These are phyloP conservation scores for Platycnemis pennipes DNA, from an alignment of 2,888 invertebrate genomes.

Conservation along the genomic window DNA sequence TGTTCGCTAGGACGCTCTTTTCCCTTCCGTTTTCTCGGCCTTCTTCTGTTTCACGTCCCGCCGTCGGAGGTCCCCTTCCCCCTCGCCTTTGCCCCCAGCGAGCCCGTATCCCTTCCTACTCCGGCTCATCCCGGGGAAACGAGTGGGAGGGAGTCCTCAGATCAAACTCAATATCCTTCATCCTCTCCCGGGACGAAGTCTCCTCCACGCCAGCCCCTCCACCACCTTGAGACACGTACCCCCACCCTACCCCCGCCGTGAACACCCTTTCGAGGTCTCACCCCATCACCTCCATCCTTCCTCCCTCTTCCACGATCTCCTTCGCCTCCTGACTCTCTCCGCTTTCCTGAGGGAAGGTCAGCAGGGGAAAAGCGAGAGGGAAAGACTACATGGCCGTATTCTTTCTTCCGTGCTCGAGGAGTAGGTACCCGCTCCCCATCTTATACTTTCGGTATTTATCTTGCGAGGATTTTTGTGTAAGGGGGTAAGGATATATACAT, in stretches of 20 bases:
- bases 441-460: too few species aligned
- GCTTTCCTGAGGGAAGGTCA: neutral
- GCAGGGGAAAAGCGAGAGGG: too few species aligned
- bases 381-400: too few species aligned
- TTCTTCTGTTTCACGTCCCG: neutral
- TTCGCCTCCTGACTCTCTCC: neutral
- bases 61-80: neutral
- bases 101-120: neutral
- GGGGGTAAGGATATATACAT: too few species aligned
- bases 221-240: neutral
- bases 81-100: neutral
- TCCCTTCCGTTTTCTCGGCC: neutral
- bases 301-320: too few species aligned
- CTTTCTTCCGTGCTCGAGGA: too few species aligned
- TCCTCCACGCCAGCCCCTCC: neutral
- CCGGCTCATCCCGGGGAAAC: neutral
- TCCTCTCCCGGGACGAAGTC: slow-evolving; percentile 2
- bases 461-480: too few species aligned
- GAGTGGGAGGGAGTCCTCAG: neutral
- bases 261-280: neutral
- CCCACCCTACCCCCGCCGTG: neutral
- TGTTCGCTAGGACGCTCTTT: neutral
- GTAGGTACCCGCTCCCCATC: too few species aligned
- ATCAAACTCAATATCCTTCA: slow-evolving; percentile 36
- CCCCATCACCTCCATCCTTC: neutral